Percentiles rank a stretch among this genome's conserved stretches.
These are phyloP conservation scores for Eidolon dupreanum DNA, from an alignment of 2,797 vertebrate species.

Conservation along the genomic window DNA sequence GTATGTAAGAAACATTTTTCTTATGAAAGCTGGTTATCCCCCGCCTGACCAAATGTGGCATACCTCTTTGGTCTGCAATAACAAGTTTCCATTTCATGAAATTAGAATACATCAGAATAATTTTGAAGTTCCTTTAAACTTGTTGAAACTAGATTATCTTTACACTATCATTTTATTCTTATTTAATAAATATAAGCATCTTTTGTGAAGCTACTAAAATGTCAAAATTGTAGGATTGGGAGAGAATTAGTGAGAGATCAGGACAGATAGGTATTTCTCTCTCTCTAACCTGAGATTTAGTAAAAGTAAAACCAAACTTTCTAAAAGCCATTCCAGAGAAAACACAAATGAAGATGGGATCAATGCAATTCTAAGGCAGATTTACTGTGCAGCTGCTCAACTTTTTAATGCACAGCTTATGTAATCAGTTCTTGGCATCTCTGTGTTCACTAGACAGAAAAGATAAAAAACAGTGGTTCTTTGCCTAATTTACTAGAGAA, in stretches of 20 bases:
- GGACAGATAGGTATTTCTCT: neutral
- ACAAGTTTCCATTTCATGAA: neutral
- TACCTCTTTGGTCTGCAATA: neutral
- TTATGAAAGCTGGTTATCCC: neutral
- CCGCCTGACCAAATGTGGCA: neutral
- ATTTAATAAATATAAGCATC: neutral
- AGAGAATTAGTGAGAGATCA: neutral
- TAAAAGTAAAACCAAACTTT: neutral
- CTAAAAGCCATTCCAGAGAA: neutral
- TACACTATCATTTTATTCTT: neutral
- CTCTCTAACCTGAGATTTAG: neutral
- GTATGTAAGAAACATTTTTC: neutral
- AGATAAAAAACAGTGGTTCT: neutral
- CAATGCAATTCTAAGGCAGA: neutral
- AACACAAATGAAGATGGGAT: neutral
- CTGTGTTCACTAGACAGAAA: neutral
- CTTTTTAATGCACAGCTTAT: neutral
- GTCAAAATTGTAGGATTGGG: neutral
- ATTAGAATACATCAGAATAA: neutral
- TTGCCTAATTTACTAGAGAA: neutral
- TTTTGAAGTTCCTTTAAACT: neutral
- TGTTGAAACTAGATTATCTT: slow-evolving; percentile 36
- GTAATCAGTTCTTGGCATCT: slow-evolving; percentile 35
- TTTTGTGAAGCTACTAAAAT: neutral
- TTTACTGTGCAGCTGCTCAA: neutral